Conservation (phyloP, 2,797 vertebrate species). For the Crenichthys baileyi region DNA sequence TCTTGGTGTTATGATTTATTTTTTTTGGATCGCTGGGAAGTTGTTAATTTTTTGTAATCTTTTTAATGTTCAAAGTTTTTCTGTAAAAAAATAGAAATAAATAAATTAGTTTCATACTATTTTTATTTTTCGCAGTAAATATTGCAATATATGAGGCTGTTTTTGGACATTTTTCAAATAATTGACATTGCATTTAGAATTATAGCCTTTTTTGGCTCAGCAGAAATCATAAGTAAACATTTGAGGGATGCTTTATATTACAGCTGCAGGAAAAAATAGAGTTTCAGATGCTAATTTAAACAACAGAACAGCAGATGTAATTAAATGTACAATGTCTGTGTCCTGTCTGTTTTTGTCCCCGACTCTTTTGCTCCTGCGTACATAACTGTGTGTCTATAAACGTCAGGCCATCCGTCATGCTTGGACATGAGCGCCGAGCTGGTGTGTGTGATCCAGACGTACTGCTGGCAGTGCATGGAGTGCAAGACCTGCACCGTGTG, state of each 20-base stretch:
- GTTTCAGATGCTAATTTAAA: background rate
- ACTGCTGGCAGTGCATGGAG: conserved; percentile 99
- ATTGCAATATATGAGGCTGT: background rate
- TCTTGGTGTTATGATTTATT: background rate
- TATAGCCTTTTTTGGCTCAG: background rate
- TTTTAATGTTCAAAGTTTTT: background rate
- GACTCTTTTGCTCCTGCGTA: conserved; percentile 20
- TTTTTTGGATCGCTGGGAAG: background rate
- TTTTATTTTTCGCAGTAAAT: background rate
- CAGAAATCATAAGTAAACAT: background rate
- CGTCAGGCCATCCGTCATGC: conserved; percentile 95
- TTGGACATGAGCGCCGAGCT: conserved; percentile 93
- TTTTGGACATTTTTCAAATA: background rate
- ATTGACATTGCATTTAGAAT: background rate
- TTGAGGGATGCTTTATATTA: background rate
- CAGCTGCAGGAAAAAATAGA: background rate
- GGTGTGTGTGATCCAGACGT: conserved; percentile 94
- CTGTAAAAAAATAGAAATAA: too few relatives aligned
- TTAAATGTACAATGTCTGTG: conserved; percentile 13
- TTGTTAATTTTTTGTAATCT: background rate
- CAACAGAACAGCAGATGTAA: background rate
- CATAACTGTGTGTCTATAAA: conserved; percentile 13
- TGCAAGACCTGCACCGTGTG: conserved; percentile 98
- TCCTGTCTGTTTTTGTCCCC: background rate
- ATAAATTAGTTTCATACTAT: background rate